Base-by-base conservation (phyloP, 2,888 invertebrate species). In the Drosophila anceps region DNA sequence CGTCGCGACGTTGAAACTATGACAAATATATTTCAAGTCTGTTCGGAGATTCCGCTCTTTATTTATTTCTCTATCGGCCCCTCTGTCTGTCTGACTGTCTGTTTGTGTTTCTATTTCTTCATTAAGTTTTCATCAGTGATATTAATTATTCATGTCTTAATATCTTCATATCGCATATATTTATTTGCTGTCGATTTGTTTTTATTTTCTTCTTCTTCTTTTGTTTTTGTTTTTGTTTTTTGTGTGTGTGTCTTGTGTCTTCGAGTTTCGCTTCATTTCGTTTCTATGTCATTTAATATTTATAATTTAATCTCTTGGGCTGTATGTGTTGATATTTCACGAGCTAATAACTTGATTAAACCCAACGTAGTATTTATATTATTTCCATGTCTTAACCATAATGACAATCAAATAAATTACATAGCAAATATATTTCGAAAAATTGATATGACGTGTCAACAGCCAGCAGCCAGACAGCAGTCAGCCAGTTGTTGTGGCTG, bases 321-420 rank as follows among this genome's bases (percentile, higher is more conserved):
- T 63, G 64, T 46, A 72, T 90, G 90, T 90, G 90, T 90, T 88
- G 89, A 90, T 88, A 79, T 84, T 82, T 88, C 87, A 79, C 84
- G 82, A 90, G 80, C 83, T 87, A 87, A 87, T 90, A 88, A 85
- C 87, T 85, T 87, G 90, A 90, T 90, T 87, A 90, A 82, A 58
- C 57, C 85, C 75, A 74, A 75, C 73, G 72, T 76, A 71, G 54
- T 64, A 67, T 75, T 68, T 53, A 70, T 69, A 55, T 51, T 27
- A 31, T 70, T 69, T 54, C 48, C 67, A 64, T 76, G 57, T 67
- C 60, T 55, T 15, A 41, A 33, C 41, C n/a, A n/a, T 88, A 91
- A 91, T 88, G 90, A 90, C 90, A 91, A 86, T 80, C 91, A 91
- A 91, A 91, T 91, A 91, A 91, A 91, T 91, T 90, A 85, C 82